Base-by-base conservation (phyloP, 2,888 invertebrate species). In the Phorcus lineatus region DNA sequence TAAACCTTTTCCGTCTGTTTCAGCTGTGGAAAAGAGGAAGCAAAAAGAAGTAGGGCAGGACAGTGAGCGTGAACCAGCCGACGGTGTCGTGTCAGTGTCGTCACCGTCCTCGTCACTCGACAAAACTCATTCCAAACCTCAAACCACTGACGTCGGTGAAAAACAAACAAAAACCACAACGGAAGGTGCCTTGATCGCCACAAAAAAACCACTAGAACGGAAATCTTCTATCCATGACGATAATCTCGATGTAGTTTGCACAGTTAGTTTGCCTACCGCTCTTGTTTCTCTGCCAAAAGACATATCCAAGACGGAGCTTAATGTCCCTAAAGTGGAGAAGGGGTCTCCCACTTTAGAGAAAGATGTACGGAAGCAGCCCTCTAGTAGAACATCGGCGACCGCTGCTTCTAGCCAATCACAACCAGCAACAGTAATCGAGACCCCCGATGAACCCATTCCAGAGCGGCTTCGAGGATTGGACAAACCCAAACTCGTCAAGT, bases 401-500 rank as follows among this genome's bases (percentile, higher is more conserved):
- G 76, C 53, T 55, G 53, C 55, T 76, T 31, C 55, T 55, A 55
- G 31, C 28, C 24, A 53, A 28, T 19, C 13, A 54, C 31, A 13
- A 57, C 40, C 19, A 74, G 79, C 79, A 75, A 77, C 77, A 79
- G 84, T 84, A 78, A 83, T 85, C 55, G 88, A 89, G 85, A 87
- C 88, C 86, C 89, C 89, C 55, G 86, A 86, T 80, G 83, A 86
- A 80, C 84, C 87, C 82, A 88, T 90, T 87, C 90, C 90, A 83
- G 86, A 87, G 82, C 77, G 74, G 70, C 74, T 74, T 57, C 76
- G 77, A 78, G 81, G 80, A 24, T 24, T 57, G 76, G 85, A 81
- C 7, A 77, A 74, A 52, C 74, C 83, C 74, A 79, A 74, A 40
- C 82, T 81, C 76, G 67, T 47, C 22, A 57, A 79, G 55, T 75